These are phyloP conservation scores for Protomyctophum bolini DNA, from an alignment of 2,113 vertebrate genomes.

Conservation along the genomic window DNA sequence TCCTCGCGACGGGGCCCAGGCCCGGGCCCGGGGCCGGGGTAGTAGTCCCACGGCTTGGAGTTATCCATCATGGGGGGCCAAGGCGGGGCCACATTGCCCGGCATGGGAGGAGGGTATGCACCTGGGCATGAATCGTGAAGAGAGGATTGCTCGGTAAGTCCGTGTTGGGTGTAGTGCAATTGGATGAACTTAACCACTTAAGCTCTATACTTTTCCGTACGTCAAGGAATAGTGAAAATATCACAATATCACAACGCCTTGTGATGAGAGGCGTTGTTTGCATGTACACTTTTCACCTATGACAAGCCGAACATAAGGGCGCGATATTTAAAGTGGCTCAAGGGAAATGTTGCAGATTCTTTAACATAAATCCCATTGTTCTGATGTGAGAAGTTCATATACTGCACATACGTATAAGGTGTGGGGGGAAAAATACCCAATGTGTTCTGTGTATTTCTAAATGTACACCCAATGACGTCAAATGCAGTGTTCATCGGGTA, in stretches of 20 bases:
- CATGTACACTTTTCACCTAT: too few relatives aligned
- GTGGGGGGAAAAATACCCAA: not conserved
- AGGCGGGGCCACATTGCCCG: constrained; percentile 84
- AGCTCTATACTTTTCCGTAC: too few relatives aligned
- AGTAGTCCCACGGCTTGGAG: constrained; percentile 95
- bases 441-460: not conserved
- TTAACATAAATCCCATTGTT: not conserved
- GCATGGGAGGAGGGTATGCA: constrained; percentile 86
- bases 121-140: constrained; percentile 49
- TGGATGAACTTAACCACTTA: too few relatives aligned
- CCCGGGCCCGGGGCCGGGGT: constrained; percentile 82
- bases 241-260: too few relatives aligned
- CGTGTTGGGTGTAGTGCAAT: not conserved
- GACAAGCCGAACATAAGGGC: too few relatives aligned
- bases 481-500: too few relatives aligned
- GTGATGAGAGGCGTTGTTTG: too few relatives aligned
- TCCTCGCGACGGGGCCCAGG: constrained; percentile 85
- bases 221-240: too few relatives aligned
- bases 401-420: not conserved
- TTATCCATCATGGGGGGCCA: constrained; percentile 93
- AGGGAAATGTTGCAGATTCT: too few relatives aligned
- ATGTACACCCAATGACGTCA: not conserved
- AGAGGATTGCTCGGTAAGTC: not conserved
- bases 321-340: too few relatives aligned
- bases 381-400: too few relatives aligned